These are phyloP conservation scores for Steatocranus sp. DNA, from an alignment of 2,797 vertebrate genomes.

Conservation along the genomic window DNA sequence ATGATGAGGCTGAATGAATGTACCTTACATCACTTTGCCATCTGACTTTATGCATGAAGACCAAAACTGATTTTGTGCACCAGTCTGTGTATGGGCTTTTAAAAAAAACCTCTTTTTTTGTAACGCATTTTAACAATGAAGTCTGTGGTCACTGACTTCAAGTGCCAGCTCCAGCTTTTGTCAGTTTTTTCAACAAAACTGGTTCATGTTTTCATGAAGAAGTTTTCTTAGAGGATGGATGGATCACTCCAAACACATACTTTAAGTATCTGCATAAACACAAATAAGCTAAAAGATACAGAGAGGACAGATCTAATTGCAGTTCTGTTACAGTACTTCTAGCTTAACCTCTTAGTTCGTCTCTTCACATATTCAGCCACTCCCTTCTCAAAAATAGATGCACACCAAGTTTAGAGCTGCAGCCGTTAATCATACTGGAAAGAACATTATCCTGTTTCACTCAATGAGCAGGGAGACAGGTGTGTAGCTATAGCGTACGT, in stretches of 20 bases:
- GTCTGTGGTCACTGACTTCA: neutral
- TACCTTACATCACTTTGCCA: neutral
- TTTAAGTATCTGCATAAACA: neutral
- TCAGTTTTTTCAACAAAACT: neutral
- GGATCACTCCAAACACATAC: neutral
- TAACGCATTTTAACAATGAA: neutral
- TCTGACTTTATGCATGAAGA: neutral
- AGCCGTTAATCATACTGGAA: neutral
- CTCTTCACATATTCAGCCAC: neutral
- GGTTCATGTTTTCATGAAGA: neutral
- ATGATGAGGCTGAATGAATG: neutral
- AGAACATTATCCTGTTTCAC: slow-evolving; percentile 47
- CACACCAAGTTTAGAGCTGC: slow-evolving; percentile 47
- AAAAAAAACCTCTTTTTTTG: neutral
- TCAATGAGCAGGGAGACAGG: slow-evolving; percentile 47
- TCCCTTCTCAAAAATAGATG: slow-evolving; percentile 50
- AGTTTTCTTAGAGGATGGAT: neutral
- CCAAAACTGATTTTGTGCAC: neutral
- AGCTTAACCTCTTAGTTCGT: slow-evolving; percentile 18
- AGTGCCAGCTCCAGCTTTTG: neutral
- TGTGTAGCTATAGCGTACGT: slow-evolving; percentile 1
- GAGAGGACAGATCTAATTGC: neutral
- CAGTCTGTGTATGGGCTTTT: neutral
- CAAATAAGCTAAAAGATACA: neutral
- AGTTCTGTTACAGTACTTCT: neutral